Base-by-base conservation (phyloP, 1,140 invertebrate species). In the Meteorus sp. region DNA sequence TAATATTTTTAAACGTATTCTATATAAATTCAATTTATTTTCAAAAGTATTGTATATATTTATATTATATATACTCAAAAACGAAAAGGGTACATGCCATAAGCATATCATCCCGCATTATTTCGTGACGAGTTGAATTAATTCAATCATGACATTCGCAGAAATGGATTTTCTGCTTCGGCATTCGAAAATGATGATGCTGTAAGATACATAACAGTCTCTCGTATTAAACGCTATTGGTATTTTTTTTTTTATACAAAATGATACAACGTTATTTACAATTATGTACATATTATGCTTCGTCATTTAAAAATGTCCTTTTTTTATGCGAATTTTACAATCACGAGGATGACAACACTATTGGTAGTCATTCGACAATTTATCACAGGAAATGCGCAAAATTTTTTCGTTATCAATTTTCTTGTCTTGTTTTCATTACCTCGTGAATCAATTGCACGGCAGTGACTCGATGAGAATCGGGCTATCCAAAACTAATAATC, bases 131-230 rank as follows among this genome's bases (percentile, higher is more conserved):
- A n/a, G n/a, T n/a, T n/a, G n/a, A n/a, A n/a, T n/a, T n/a, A n/a
- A n/a, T n/a, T n/a, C n/a, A n/a, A n/a, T n/a, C n/a, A n/a, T n/a
- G n/a, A n/a, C n/a, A n/a, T n/a, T n/a, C n/a, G n/a, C n/a, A n/a
- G n/a, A n/a, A n/a, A n/a, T n/a, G n/a, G n/a, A n/a, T n/a, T n/a
- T n/a, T n/a, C n/a, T n/a, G n/a, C n/a, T n/a, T n/a, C n/a, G n/a
- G n/a, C n/a, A 59, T 7, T 47, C 19, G 29, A 47, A 23, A 47
- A 11, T 13, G n/a, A 27, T 59, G 7, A 45, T 25, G 27, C 37
- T 31, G 52, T 59, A 66, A 67, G 62, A 63, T 57, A 63, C 69
- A 69, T 60, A 66, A 67, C 69, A 74, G 67, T 73, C 66, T 72
- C 65, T 25, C 6, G 45, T 25, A 27, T 29, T 48, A 29, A 25